Evolutionary conservation across 2,797 vertebrate species (phyloP).

Genomic region (Buphagus erythrorhynchus): DNA sequence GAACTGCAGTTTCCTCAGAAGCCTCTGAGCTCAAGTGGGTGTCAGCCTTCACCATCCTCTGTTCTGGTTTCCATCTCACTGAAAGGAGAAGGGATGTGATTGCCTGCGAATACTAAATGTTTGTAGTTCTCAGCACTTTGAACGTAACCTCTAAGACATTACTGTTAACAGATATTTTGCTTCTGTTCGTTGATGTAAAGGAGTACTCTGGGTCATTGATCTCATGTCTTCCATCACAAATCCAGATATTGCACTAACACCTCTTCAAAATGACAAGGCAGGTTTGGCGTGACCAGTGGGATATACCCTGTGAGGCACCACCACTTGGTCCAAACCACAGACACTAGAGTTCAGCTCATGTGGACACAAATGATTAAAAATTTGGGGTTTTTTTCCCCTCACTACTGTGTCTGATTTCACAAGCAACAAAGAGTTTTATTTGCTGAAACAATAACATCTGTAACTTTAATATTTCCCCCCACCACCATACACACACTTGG

Average conservation of each 20-base stretch:
- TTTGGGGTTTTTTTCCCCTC: accelerated
- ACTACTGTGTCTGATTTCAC: background rate
- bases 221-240: background rate
- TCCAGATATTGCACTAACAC: background rate
- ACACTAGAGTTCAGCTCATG: background rate
- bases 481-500: background rate
- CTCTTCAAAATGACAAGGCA: background rate
- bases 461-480: background rate
- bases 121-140: background rate
- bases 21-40: background rate
- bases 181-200: background rate
- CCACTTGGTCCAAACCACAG: background rate
- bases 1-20: background rate
- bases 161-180: background rate
- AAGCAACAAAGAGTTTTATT: background rate
- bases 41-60: background rate
- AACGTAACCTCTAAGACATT: background rate
- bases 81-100: background rate
- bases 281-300: background rate
- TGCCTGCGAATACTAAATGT: background rate
- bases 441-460: background rate
- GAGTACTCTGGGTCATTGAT: background rate
- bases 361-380: background rate
- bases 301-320: background rate
- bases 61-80: background rate